A percentile compares a stretch with the other conserved stretches of the same genome.
These are phyloP conservation scores for Enoplosus armatus DNA, from an alignment of 2,797 vertebrate species.

Conservation along the genomic window DNA sequence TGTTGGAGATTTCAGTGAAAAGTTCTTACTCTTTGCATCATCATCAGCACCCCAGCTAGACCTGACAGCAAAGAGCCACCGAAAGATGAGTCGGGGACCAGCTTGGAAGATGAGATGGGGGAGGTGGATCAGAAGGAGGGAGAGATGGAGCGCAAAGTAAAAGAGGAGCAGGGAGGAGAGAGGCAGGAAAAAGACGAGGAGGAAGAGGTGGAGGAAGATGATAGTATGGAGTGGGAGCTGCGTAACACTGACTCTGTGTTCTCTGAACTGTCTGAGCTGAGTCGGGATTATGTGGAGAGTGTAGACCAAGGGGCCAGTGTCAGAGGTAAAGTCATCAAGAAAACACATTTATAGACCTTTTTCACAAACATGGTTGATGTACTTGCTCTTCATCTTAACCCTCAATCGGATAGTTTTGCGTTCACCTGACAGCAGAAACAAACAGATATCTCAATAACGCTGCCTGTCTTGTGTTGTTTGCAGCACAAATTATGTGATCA, in stretches of 20 bases:
- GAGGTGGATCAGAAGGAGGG: constrained; percentile 16
- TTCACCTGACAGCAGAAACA: neutral
- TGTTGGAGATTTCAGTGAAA: neutral
- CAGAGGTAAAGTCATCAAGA: constrained; percentile 72
- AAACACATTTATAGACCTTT: neutral
- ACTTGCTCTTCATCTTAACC: neutral
- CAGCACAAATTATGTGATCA: constrained; percentile 6
- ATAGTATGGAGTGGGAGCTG: constrained; percentile 83
- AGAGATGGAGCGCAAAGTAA: constrained; percentile 19
- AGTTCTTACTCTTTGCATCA: neutral
- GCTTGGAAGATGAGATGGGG: constrained; percentile 71
- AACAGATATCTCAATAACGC: neutral
- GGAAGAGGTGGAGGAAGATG: constrained; percentile 74
- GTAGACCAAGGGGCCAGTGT: constrained; percentile 85
- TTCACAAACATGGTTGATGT: neutral
- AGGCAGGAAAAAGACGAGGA: constrained; percentile 26
- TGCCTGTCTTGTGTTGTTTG: neutral
- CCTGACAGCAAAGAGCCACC: constrained; percentile 20
- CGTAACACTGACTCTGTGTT: constrained; percentile 88
- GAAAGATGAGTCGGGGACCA: constrained; percentile 35
- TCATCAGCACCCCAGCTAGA: constrained; percentile 67
- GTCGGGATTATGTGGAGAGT: constrained; percentile 85
- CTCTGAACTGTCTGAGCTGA: constrained; percentile 87
- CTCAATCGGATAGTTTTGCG: no score
- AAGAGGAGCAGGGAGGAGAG: constrained; percentile 27